Evolutionary conservation across 2,113 vertebrate genomes (phyloP).

Genomic region (Catharus bicknelli): DNA sequence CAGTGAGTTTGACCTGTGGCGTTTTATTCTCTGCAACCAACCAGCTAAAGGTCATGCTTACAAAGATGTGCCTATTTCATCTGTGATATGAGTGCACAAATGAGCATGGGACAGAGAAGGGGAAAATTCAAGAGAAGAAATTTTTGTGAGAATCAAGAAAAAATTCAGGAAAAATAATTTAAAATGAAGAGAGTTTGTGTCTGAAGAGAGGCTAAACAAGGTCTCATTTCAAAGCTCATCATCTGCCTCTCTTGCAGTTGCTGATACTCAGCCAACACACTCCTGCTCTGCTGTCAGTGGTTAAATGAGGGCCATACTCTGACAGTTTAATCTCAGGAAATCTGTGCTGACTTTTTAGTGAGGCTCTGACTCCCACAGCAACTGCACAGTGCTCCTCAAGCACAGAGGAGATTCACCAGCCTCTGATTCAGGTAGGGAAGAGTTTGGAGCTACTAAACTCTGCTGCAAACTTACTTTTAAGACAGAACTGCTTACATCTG

Average conservation of each 20-base stretch:
- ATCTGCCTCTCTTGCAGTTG: conserved; percentile 10
- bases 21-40: neutral
- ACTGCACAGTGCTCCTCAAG: neutral
- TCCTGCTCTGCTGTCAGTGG: conserved; percentile 20
- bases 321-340: conserved; percentile 55
- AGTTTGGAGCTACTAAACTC: neutral
- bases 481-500: neutral
- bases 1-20: neutral
- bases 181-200: neutral
- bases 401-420: neutral
- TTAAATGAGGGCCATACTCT: conserved; percentile 8
- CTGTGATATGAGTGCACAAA: neutral
- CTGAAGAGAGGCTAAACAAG: neutral
- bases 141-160: neutral
- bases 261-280: conserved; percentile 2
- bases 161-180: neutral
- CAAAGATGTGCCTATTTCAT: neutral
- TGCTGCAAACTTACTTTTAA: neutral
- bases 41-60: neutral
- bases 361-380: neutral
- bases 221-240: neutral
- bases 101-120: neutral
- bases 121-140: neutral
- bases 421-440: neutral
- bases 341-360: neutral